A percentile compares a stretch with the other conserved stretches of the same genome.
Evolutionary conservation across 2,113 vertebrate species (phyloP).

Genomic region (Loxodonta africana): DNA sequence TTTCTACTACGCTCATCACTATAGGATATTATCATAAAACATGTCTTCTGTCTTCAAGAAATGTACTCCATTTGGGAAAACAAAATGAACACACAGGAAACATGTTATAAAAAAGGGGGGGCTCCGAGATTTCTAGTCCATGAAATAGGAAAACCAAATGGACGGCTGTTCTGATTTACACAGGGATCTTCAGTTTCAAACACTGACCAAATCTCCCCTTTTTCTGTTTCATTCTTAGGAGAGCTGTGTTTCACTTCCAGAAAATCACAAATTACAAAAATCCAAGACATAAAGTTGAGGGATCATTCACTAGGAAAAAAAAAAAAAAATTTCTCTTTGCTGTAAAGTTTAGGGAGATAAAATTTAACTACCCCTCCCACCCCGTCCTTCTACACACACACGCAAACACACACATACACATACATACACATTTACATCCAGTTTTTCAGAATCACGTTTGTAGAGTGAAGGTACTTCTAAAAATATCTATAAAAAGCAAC

Average conservation of each 20-base stretch:
- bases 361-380: background rate
- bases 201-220: background rate
- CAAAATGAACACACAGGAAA: conserved; percentile 50
- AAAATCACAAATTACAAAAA: conserved; percentile 40
- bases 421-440: background rate
- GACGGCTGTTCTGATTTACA: background rate
- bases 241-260: conserved; percentile 3
- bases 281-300: background rate
- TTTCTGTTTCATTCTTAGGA: conserved; percentile 21
- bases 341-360: background rate
- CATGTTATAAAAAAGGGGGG: background rate
- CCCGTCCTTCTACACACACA: background rate
- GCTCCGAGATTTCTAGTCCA: background rate
- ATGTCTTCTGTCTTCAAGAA: conserved; percentile 29
- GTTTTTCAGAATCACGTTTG: background rate
- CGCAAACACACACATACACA: background rate
- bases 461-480: background rate
- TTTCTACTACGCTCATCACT: background rate
- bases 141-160: conserved; percentile 43
- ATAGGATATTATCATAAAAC: background rate
- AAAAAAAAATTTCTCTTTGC: background rate
- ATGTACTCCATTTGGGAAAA: conserved; percentile 21
- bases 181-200: conserved; percentile 43
- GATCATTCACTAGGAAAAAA: conserved; percentile 40
- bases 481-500: background rate